phyloP scores from a whole-genome alignment of 92 coral and sea anemone genomes.

The Phenganax subtilis region DNA sequence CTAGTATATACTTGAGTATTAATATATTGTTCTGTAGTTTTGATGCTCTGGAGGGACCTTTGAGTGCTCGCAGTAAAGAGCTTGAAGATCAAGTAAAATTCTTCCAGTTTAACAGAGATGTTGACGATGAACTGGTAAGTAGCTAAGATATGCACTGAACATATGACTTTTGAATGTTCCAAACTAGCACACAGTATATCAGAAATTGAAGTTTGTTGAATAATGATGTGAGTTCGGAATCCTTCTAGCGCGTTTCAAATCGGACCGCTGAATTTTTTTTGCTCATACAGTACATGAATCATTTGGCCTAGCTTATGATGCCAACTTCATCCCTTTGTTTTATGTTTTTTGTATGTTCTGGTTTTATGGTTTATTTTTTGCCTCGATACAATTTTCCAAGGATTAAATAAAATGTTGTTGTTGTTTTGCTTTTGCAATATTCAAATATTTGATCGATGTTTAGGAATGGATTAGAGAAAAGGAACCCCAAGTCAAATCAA shows the following conservation, averaged over 20 bases:
- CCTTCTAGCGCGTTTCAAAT: too few relatives aligned
- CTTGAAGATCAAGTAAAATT: slow-evolving; percentile 85
- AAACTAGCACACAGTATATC: background rate
- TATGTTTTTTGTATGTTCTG: too few relatives aligned
- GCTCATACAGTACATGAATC: too few relatives aligned
- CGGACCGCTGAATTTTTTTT: too few relatives aligned
- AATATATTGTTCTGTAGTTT: slow-evolving; percentile 51
- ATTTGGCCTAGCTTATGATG: background rate
- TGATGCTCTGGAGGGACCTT: slow-evolving; percentile 81
- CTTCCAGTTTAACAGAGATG: slow-evolving; percentile 97
- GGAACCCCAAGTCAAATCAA: slow-evolving; percentile 82
- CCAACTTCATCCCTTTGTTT: too few relatives aligned
- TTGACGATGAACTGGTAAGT: slow-evolving; percentile 88
- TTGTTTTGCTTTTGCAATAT: background rate
- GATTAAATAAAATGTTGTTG: background rate
- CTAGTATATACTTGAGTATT: background rate
- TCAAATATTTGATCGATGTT: background rate
- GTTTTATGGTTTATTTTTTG: too few relatives aligned
- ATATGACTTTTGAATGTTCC: background rate
- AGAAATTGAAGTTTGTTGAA: background rate
- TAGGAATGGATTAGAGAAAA: slow-evolving; percentile 94
- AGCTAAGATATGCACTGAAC: too few relatives aligned
- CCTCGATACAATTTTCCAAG: too few relatives aligned
- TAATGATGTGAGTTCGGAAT: too few relatives aligned
- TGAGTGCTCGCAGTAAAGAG: slow-evolving; percentile 72